These are phyloP conservation scores for Esox masquinongy DNA, from an alignment of 2,797 vertebrate species.

Conservation along the genomic window DNA sequence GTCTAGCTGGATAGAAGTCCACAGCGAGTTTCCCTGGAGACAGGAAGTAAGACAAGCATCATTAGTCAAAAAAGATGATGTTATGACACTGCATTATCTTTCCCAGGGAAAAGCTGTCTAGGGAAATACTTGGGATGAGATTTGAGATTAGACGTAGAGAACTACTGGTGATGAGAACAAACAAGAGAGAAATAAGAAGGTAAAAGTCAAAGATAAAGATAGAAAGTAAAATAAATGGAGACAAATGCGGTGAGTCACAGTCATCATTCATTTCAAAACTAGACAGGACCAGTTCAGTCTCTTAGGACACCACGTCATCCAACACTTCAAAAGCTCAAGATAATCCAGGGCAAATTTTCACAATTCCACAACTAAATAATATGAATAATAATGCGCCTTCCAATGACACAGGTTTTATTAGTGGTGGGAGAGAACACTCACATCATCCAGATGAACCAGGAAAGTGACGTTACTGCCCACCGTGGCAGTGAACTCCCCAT, in stretches of 20 bases:
- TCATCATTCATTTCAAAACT: conserved; percentile 8
- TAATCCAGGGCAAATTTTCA: conserved; percentile 3
- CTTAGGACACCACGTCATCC: conserved; percentile 12
- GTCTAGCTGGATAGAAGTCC: conserved; percentile 92
- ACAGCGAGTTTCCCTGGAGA: conserved; percentile 87
- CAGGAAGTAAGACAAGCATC: conserved; percentile 41
- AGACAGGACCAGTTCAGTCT: conserved; percentile 15
- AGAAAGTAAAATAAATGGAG: conserved; percentile 14
- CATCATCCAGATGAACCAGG: conserved; percentile 87
- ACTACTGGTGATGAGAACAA: conserved; percentile 12
- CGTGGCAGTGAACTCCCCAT: conserved; percentile 81
- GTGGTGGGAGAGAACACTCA: conserved; percentile 56
- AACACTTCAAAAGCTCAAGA: conserved; percentile 12
- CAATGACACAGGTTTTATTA: background rate
- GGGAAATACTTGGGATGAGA: conserved; percentile 43
- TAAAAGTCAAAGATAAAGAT: conserved; percentile 19
- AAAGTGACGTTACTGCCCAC: conserved; percentile 90
- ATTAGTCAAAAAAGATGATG: conserved; percentile 39
- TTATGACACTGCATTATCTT: conserved; percentile 47
- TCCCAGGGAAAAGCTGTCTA: conserved; percentile 36
- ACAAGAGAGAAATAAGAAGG: conserved; percentile 18
- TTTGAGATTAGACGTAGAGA: background rate
- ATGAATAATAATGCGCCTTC: background rate
- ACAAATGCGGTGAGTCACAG: conserved; percentile 24
- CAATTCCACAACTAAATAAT: background rate